Base-by-base conservation (phyloP, 2,888 invertebrate genomes). In the Galeopsomyia nigrocyanea region DNA sequence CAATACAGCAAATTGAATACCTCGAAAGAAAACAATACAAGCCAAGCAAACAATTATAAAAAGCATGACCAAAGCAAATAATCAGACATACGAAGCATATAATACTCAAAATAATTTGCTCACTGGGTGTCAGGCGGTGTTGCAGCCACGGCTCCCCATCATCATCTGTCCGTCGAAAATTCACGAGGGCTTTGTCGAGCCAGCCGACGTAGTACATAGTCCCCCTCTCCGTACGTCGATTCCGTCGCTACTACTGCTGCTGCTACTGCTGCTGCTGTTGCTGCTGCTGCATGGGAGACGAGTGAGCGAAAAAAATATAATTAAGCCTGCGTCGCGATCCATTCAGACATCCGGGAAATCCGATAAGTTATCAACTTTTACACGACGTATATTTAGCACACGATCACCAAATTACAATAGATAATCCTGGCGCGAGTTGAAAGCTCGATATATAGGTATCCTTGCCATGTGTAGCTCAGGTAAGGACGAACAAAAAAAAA, bases 131-230 rank as follows among this genome's bases (percentile, higher is more conserved):
- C 51, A 51, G 64, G 16, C 39, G 46, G 13, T 14, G 60, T n/a
- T 51, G 46, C 58, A 26, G 17, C 50, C 16, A 21, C 58, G 17
- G 46, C 67, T 67, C 60, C 51, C 60, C 58, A 67, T 67, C 58
- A 50, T 67, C 67, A 60, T 67, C 58, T 67, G 67, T 46, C 17
- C 53, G 46, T 60, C 51, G 21, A 66, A 67, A 67, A 26, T 67
- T 67, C 60, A 67, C 51, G 67, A 60, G 51, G 60, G 67, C 65
- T n/a, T 50, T 22, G 53, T 39, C 64, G 53, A 53, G 13, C 39
- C 62, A 13, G n/a, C 21, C 63, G 63, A 17, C 53, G 63, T 16
- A 17, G n/a, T 51, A 39, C 39, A 21, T 46, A 39, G 64, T 46
- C 17, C 16, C 57, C 39, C 53, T 46, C 17, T 46, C 53, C 39